These are phyloP conservation scores for Caenorhabditis sp. DNA, from an alignment of 2,888 invertebrate genomes.

Conservation along the genomic window DNA sequence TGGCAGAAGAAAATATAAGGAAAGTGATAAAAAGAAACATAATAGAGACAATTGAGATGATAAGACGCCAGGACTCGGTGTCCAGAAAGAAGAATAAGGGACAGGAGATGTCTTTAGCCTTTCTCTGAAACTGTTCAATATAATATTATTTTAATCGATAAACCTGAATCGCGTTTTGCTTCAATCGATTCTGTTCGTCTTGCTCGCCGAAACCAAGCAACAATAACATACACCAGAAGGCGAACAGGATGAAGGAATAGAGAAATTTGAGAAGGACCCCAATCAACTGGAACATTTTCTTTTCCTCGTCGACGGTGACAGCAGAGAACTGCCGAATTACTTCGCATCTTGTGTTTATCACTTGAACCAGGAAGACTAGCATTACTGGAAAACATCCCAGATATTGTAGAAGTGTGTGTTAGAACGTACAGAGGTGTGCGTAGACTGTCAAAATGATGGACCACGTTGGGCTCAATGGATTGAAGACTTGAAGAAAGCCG, in stretches of 20 bases:
- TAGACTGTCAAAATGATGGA: conserved; percentile 15
- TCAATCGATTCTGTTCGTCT: conserved; percentile 13
- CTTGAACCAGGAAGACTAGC: conserved; percentile 25
- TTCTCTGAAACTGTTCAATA: neutral
- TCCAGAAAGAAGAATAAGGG: conserved; percentile 29
- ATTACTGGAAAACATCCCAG: conserved; percentile 17
- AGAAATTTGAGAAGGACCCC: conserved; percentile 11
- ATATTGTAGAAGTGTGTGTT: neutral
- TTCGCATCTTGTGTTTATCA: conserved; percentile 23
- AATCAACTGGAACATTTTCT: conserved; percentile 29
- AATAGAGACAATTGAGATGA: conserved; percentile 14
- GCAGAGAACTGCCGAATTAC: conserved; percentile 12
- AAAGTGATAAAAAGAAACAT: conserved; percentile 26
- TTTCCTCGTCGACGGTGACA: conserved; percentile 19
- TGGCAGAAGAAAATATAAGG: conserved; percentile 21
- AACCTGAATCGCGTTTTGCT: conserved; percentile 11
- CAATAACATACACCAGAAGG: conserved; percentile 30
- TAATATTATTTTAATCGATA: too few relatives aligned
- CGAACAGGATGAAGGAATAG: conserved; percentile 35
- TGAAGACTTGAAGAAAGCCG: conserved; percentile 39
- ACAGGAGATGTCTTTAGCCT: conserved; percentile 9
- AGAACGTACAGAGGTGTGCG: conserved; percentile 11
- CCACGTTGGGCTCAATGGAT: conserved; percentile 26
- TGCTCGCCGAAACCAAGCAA: conserved; percentile 19
- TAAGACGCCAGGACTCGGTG: conserved; percentile 23